A percentile compares a stretch with the other conserved stretches of the same genome.
Conservation (phyloP, 2,113 vertebrate species). For the Cheirogaleus medius region DNA sequence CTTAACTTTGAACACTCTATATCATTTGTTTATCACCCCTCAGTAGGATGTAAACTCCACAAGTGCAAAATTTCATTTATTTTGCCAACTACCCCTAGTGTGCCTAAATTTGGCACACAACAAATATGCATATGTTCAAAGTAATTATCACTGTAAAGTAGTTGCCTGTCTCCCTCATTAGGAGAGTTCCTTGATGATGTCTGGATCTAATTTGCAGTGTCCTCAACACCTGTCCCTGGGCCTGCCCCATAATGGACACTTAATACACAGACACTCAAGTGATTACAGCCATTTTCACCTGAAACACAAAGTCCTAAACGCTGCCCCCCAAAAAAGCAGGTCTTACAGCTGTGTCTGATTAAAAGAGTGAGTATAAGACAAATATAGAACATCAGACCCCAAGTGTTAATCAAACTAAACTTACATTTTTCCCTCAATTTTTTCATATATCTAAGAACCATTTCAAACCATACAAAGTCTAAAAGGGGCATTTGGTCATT, state of each 20-base stretch:
- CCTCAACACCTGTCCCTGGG: constrained; percentile 42
- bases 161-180: constrained; percentile 29
- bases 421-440: neutral
- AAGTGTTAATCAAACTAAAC: constrained; percentile 26
- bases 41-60: neutral
- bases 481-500: neutral
- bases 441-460: neutral
- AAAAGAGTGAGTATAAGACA: neutral
- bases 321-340: neutral
- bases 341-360: constrained; percentile 39
- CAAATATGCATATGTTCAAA: neutral
- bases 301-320: constrained; percentile 28
- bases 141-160: neutral
- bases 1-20: neutral
- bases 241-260: neutral
- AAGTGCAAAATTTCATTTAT: neutral
- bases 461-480: constrained; percentile 18
- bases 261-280: constrained; percentile 23
- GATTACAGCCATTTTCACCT: constrained; percentile 50
- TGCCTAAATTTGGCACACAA: neutral
- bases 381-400: neutral
- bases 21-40: neutral
- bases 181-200: neutral
- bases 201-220: neutral
- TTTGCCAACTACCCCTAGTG: neutral